A percentile compares a stretch with the other conserved stretches of the same genome.
Evolutionary conservation across 1,140 invertebrate genomes (phyloP).

Genomic region (Yoshiicerus persimilis): DNA sequence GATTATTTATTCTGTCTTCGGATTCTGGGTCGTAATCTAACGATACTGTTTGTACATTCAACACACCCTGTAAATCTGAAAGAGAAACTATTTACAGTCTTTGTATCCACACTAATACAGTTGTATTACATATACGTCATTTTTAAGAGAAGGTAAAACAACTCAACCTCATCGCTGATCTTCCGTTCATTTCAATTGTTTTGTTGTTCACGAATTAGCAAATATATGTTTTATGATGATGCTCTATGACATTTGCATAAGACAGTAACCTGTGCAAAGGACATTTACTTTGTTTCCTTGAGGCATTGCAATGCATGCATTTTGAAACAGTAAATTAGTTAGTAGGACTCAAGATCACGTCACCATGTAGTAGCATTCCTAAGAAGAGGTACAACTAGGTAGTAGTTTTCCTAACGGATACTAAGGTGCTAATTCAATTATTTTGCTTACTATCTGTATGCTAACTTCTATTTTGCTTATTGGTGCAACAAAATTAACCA

Average conservation of each 20-base stretch:
- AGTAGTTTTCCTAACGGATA: too few species aligned
- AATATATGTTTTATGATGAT: neutral
- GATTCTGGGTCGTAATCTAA: too few species aligned
- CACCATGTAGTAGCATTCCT: too few species aligned
- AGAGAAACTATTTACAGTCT: neutral
- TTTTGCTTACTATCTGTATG: neutral
- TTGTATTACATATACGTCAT: neutral
- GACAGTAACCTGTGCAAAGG: conserved; percentile 9
- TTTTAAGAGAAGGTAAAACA: neutral
- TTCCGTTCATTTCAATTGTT: neutral
- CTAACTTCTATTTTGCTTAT: neutral
- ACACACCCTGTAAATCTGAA: neutral
- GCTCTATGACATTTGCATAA: conserved; percentile 2
- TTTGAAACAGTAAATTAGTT: neutral
- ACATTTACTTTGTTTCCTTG: neutral
- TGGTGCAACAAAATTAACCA: too few species aligned
- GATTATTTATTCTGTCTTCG: too few species aligned
- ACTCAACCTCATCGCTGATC: neutral
- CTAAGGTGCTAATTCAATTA: neutral
- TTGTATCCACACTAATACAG: neutral
- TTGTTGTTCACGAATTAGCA: neutral
- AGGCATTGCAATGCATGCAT: neutral
- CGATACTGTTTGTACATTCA: neutral
- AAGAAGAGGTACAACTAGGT: too few species aligned
- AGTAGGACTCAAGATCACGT: neutral